A percentile compares a stretch with the other conserved stretches of the same genome.
These are phyloP conservation scores for Gymnodraco acuticeps DNA, from an alignment of 2,797 vertebrate species.

Conservation along the genomic window DNA sequence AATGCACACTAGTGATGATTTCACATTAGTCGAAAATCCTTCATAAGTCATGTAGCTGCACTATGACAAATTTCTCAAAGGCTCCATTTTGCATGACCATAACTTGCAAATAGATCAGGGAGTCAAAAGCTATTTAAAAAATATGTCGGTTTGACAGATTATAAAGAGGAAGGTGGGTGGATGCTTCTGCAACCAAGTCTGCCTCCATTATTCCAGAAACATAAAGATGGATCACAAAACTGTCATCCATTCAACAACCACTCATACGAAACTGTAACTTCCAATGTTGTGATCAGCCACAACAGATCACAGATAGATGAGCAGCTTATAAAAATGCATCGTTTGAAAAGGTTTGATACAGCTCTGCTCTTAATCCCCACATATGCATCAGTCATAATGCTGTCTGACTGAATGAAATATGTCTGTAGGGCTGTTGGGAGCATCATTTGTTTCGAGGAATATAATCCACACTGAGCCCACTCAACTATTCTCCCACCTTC, in stretches of 20 bases:
- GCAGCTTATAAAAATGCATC: constrained; percentile 19
- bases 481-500: neutral
- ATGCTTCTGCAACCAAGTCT: constrained; percentile 3
- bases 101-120: constrained; percentile 30
- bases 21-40: constrained; percentile 69
- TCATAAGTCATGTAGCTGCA: constrained; percentile 53
- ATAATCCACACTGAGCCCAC: constrained; percentile 7
- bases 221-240: neutral
- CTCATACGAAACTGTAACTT: neutral
- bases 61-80: constrained; percentile 52
- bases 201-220: neutral
- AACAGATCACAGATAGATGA: constrained; percentile 22
- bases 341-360: constrained; percentile 13
- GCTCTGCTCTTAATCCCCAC: constrained; percentile 29
- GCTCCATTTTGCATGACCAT: constrained; percentile 27
- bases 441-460: neutral
- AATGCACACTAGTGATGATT: constrained; percentile 67
- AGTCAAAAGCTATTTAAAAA: constrained; percentile 31
- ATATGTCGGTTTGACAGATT: constrained; percentile 1
- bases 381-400: constrained; percentile 10
- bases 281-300: neutral
- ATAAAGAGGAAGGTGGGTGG: neutral
- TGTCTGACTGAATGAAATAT: constrained; percentile 7
- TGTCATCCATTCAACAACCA: neutral
- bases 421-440: neutral